phyloP scores from a whole-genome alignment of 2,797 vertebrate species.

The Lophotriccus pileatus region DNA sequence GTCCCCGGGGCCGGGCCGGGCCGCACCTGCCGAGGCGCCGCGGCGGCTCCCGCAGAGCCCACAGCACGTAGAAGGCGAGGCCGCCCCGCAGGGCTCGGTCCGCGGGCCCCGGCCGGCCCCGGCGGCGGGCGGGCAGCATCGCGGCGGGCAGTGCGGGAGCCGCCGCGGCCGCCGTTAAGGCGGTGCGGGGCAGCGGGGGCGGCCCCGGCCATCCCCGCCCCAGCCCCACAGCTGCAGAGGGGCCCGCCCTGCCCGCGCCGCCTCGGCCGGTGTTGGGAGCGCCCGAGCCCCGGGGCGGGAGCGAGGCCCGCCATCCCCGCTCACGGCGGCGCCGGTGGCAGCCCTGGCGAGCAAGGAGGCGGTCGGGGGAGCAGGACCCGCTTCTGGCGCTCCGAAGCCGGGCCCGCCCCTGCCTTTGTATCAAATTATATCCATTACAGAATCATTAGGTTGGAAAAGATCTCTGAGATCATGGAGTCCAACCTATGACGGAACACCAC shows the following conservation, averaged over 20 bases:
- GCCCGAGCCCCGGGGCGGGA: too few species aligned
- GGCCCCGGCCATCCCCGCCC: background rate
- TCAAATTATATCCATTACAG: background rate
- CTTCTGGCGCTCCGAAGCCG: accelerated
- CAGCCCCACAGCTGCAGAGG: background rate
- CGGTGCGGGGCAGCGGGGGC: background rate
- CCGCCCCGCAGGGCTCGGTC: background rate
- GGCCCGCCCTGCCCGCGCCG: background rate
- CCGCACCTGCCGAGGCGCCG: conserved; percentile 81
- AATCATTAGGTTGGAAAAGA: background rate
- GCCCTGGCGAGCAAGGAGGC: accelerated
- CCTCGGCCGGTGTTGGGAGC: accelerated
- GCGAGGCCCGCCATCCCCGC: background rate
- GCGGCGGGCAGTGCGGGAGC: accelerated
- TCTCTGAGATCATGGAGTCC: background rate
- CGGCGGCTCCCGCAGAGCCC: conserved; percentile 81
- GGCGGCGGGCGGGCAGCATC: background rate
- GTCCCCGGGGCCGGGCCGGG: too few species aligned
- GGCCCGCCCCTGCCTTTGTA: accelerated
- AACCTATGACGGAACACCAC: background rate
- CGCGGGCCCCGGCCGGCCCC: background rate
- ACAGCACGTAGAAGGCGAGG: conserved; percentile 80
- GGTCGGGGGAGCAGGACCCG: accelerated
- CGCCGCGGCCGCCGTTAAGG: accelerated
- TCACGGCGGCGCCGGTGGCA: background rate